Conservation (phyloP, 2,113 vertebrate genomes). For the Trematocara macrostoma region DNA sequence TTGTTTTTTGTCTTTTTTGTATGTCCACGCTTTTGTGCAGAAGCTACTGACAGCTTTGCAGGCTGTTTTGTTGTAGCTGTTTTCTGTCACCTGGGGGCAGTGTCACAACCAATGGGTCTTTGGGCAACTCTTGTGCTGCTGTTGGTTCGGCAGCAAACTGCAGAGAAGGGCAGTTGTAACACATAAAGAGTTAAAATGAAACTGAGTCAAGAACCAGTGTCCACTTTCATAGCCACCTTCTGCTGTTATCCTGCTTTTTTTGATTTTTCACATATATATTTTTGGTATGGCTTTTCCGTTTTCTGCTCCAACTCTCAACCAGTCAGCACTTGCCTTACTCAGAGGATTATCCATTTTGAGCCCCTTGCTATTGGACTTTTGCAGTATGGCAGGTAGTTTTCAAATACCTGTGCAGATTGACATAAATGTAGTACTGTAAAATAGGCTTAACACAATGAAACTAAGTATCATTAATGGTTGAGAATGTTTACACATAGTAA, state of each 20-base stretch:
- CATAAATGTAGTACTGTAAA: background rate
- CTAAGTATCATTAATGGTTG: background rate
- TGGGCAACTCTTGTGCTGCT: background rate
- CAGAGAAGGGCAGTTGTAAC: background rate
- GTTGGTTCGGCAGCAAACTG: background rate
- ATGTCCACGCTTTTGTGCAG: background rate
- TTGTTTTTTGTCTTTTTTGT: background rate
- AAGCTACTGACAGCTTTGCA: background rate
- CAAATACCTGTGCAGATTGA: background rate
- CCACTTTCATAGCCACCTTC: background rate
- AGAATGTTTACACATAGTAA: background rate
- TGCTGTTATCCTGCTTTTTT: background rate
- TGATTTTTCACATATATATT: background rate
- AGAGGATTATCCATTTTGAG: background rate
- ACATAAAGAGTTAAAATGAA: background rate
- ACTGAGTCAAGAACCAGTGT: background rate
- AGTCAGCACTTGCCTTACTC: background rate
- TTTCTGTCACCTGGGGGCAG: background rate
- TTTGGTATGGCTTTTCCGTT: background rate
- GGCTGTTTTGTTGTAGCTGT: background rate
- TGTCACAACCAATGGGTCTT: background rate
- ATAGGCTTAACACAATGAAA: background rate
- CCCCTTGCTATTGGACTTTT: background rate
- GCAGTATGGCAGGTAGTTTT: background rate
- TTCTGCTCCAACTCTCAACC: background rate